Evolutionary conservation across 2,888 invertebrate genomes (phyloP).

Genomic region (Limnephilus lunatus): DNA sequence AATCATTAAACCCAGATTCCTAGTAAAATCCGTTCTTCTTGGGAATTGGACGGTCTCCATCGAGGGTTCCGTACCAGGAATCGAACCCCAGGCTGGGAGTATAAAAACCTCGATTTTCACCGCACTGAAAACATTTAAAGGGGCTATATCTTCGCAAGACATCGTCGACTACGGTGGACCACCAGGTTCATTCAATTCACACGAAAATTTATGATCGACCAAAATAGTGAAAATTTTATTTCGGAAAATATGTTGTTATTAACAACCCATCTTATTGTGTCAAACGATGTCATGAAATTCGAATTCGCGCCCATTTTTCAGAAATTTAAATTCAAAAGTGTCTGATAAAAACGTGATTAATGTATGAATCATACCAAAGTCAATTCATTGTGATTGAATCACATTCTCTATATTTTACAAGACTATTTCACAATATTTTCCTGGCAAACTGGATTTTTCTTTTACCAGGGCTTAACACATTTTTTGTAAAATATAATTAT

Average conservation of each 20-base stretch:
- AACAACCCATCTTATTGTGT: neutral
- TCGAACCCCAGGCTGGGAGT: conserved; percentile 64
- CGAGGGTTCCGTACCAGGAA: conserved; percentile 66
- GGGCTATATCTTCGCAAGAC: conserved; percentile 66
- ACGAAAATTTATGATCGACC: neutral
- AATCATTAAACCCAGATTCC: conserved; percentile 66
- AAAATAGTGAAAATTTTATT: neutral
- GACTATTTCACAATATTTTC: too few relatives aligned
- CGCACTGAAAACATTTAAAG: conserved; percentile 64
- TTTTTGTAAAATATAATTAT: too few relatives aligned
- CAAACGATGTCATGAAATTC: neutral
- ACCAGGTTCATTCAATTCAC: conserved; percentile 19
- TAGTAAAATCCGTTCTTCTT: conserved; percentile 65
- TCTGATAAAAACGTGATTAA: neutral
- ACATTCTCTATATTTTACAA: too few relatives aligned
- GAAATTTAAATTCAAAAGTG: neutral
- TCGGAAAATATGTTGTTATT: neutral
- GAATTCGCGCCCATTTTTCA: neutral
- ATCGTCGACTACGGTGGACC: conserved; percentile 55
- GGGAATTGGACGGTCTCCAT: conserved; percentile 65
- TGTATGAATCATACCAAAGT: neutral
- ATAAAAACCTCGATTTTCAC: conserved; percentile 66
- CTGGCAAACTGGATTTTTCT: neutral
- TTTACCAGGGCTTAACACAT: too few relatives aligned
- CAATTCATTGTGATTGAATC: neutral